Conservation (phyloP, 30 jellyfish, hydroid and myxozoan genomes). For the Phacellophora camtschatica region DNA sequence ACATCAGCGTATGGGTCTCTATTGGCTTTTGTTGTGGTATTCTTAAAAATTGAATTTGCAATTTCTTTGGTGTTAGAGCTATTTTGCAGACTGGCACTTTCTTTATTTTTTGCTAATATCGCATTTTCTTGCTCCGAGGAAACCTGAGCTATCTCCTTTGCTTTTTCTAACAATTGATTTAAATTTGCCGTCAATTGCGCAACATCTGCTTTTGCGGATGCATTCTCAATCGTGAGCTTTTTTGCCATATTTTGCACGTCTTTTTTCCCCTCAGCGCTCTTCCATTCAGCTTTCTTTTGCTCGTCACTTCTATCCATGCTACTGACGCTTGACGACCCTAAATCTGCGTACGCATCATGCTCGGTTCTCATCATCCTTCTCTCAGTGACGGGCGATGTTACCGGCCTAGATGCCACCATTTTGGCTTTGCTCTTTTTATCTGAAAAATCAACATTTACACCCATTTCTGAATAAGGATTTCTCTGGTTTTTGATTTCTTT, state of each 20-base stretch:
- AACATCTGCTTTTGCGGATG: constrained; percentile 1
- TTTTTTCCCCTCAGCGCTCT: too few relatives aligned
- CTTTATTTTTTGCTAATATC: neutral
- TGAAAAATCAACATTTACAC: constrained; percentile 47
- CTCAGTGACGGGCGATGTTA: neutral
- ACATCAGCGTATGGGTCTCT: constrained; percentile 62
- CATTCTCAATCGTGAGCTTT: neutral
- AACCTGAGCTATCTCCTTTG: constrained; percentile 13
- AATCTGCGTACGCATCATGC: neutral
- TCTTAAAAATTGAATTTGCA: too few relatives aligned
- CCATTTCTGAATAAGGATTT: constrained; percentile 69
- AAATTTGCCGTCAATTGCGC: constrained; percentile 4
- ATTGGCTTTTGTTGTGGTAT: neutral
- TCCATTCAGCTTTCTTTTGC: neutral
- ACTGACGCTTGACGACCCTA: neutral
- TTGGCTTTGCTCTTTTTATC: constrained; percentile 33
- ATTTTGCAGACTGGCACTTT: neutral
- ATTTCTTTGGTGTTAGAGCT: neutral
- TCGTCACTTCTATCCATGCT: neutral
- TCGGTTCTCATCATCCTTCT: neutral
- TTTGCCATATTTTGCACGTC: too few relatives aligned
- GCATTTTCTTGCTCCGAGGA: neutral
- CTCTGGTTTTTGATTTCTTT: neutral
- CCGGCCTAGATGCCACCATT: neutral
- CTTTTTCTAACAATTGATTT: constrained; percentile 16